phyloP scores from a whole-genome alignment of 2,888 invertebrate species.

The Bugulina stolonifera region DNA sequence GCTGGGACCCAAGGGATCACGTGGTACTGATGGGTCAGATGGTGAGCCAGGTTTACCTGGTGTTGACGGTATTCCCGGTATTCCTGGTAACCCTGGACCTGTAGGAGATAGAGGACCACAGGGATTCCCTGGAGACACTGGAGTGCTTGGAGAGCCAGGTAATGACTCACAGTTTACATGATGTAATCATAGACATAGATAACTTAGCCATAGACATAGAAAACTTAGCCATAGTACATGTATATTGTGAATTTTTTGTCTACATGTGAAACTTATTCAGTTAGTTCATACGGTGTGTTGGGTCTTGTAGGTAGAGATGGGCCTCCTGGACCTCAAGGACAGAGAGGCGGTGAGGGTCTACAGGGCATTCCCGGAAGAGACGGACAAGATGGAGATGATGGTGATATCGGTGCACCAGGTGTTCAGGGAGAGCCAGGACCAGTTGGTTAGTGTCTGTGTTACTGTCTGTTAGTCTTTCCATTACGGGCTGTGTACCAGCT shows the following conservation, averaged over 20 bases:
- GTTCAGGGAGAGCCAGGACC: constrained; percentile 14
- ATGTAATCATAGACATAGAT: too few relatives aligned
- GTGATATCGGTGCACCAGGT: neutral
- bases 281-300: too few relatives aligned
- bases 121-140: constrained; percentile 28
- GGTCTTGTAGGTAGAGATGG: neutral
- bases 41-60: constrained; percentile 28
- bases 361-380: neutral
- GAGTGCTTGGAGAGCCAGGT: constrained; percentile 28
- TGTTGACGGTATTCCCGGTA: constrained; percentile 24
- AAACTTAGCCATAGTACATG: too few relatives aligned
- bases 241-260: too few relatives aligned
- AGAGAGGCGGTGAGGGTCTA: neutral
- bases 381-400: constrained; percentile 1
- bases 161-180: too few relatives aligned
- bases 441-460: neutral
- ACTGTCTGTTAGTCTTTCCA: neutral
- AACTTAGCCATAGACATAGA: too few relatives aligned
- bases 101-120: constrained; percentile 27
- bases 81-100: constrained; percentile 29
- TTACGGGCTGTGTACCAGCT: neutral
- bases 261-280: too few relatives aligned
- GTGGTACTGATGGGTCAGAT: constrained; percentile 27
- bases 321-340: neutral
- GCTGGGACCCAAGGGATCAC: constrained; percentile 27